Percentiles rank a stretch among this genome's conserved stretches.
Evolutionary conservation across 2,797 vertebrate species (phyloP).

Genomic region (Paguma larvata): DNA sequence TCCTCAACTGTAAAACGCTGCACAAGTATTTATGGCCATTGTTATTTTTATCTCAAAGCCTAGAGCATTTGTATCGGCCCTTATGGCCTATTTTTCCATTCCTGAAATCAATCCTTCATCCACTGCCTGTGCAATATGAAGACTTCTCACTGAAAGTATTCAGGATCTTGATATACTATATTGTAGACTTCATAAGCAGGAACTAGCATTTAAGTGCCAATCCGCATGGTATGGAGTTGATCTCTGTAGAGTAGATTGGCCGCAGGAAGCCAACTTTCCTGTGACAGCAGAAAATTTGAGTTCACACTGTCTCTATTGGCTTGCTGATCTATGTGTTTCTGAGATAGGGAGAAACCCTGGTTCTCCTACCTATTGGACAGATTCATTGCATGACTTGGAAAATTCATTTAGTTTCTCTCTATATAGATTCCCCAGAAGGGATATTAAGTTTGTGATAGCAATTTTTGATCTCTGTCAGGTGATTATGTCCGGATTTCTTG

Average conservation of each 20-base stretch:
- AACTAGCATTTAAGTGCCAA: background rate
- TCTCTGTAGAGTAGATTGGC: background rate
- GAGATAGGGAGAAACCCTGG: background rate
- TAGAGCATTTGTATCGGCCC: background rate
- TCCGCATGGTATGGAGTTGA: background rate
- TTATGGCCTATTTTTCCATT: conserved; percentile 2
- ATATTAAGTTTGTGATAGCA: conserved; percentile 38
- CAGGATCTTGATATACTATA: background rate
- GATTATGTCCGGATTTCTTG: background rate
- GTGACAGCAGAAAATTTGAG: background rate
- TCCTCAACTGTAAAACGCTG: background rate
- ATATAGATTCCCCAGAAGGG: background rate
- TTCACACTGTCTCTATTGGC: background rate
- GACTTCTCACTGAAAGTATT: conserved; percentile 31
- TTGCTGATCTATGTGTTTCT: conserved; percentile 25
- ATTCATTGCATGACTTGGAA: background rate
- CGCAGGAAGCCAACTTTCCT: background rate
- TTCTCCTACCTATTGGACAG: background rate
- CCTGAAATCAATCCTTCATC: background rate
- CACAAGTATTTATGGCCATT: background rate
- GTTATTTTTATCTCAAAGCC: conserved; percentile 54
- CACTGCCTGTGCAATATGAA: background rate
- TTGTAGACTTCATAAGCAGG: background rate
- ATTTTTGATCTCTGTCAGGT: conserved; percentile 13
- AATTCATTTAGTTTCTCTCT: background rate